Base-by-base conservation (phyloP, 1,140 invertebrate species). In the Bombus impatiens region DNA sequence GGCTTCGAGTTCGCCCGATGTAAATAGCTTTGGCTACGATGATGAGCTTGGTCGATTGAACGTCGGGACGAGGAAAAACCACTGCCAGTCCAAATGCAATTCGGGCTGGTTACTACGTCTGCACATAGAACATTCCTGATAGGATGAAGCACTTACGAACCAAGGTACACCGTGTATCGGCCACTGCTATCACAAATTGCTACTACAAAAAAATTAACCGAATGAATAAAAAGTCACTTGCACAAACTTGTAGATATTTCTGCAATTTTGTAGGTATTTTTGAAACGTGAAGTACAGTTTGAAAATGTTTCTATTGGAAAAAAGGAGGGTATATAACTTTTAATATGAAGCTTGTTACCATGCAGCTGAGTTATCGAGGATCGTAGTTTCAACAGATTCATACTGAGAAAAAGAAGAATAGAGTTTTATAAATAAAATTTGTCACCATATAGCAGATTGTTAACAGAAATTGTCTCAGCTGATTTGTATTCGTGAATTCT, bases 11-110 rank as follows among this genome's bases (percentile, higher is more conserved):
- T 74, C 78, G 40, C 40, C 40, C 83, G 68, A 72, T 78, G 78
- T 85, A 85, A 85, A 85, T 85, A 85, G 83, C 77, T 85, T 85
- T 37, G 53, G 25, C 57, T 65, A 80, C 83, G 53, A 72, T 28
- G 83, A 80, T 65, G 53, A 85, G 83, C 77, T 59, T 74, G 57
- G 28, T 18, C 78, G 77, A 85, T 80, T 65, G 78, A 53, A 65
- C 25, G 47, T 65, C 68, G 53, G 2, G 32, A 13, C 32, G 68
- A 40, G 53, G 53, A 62, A 72, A 32, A 44, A 57, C 25, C 40
- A 18, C 32, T 9, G 35, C 5, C 75, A 1, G 42, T 25, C 28
- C 42, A 65, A 42, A 77, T 77, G 82, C 32, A 78, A 42, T 84
- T 84, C 75, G 75, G 18, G 32, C 35, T 47, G 10, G 22, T 4